These are phyloP conservation scores for Thecocarcelia acutangulata DNA, from an alignment of 2,888 invertebrate species.

Conservation along the genomic window DNA sequence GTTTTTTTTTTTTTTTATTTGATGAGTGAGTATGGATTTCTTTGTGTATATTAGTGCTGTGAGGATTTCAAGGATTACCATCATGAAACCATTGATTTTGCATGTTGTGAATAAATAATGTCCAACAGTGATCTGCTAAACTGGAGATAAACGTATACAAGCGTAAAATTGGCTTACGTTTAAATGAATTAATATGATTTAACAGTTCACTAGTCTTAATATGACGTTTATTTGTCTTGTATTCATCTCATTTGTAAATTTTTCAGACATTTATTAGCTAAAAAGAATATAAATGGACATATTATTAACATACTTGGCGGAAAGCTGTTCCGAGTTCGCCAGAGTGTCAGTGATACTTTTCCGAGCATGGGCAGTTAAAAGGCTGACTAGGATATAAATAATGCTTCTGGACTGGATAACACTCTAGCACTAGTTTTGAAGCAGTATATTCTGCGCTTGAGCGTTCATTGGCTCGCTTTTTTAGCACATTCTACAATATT, in stretches of 20 bases:
- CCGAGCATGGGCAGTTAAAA: too few species aligned
- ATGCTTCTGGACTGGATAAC: too few species aligned
- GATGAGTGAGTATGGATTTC: constrained; percentile 21
- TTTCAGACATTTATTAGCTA: background rate
- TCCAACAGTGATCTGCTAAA: constrained; percentile 77
- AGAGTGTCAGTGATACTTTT: too few species aligned
- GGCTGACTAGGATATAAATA: too few species aligned
- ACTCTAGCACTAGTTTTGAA: too few species aligned
- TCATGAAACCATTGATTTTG: constrained; percentile 76
- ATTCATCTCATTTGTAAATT: constrained; percentile 28
- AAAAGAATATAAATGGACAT: background rate
- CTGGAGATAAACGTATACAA: constrained; percentile 74
- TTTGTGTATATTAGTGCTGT: constrained; percentile 30
- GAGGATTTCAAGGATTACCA: constrained; percentile 58
- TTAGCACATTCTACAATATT: too few species aligned
- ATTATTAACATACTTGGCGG: background rate
- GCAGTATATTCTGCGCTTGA: too few species aligned
- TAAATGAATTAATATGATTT: constrained; percentile 79
- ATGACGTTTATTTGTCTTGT: constrained; percentile 47
- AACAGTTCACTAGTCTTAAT: constrained; percentile 72
- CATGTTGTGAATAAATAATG: constrained; percentile 80
- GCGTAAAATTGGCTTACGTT: constrained; percentile 79
- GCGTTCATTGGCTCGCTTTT: too few species aligned
- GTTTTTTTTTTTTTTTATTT: constrained; percentile 37
- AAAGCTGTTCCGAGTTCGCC: too few species aligned